These are phyloP conservation scores for Bryconaethiops microstoma DNA, from an alignment of 2,797 vertebrate species.

Conservation along the genomic window DNA sequence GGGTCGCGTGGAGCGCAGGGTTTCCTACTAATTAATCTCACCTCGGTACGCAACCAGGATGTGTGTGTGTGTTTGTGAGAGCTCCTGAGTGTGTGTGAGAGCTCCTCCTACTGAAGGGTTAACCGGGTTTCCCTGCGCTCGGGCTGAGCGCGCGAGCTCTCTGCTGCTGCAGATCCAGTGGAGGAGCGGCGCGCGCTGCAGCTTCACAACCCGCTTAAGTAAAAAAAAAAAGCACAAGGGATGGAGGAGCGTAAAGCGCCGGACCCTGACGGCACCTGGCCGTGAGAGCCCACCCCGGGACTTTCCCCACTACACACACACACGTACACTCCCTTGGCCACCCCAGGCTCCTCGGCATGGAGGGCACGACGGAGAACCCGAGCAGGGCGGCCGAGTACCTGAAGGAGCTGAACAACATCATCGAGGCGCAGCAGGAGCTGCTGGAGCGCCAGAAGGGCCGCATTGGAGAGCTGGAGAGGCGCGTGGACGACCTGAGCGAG, in stretches of 20 bases:
- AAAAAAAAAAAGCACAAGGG: conserved; percentile 16
- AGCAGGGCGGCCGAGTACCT: conserved; percentile 91
- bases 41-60: background rate
- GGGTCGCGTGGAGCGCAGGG: background rate
- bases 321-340: conserved; percentile 25
- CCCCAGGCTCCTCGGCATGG: conserved; percentile 78
- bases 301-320: background rate
- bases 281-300: conserved; percentile 13
- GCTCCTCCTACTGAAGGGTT: conserved; percentile 66
- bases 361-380: conserved; percentile 86
- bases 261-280: conserved; percentile 60
- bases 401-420: conserved; percentile 92
- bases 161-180: conserved; percentile 67
- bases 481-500: conserved; percentile 87
- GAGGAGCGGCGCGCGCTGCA: conserved; percentile 59
- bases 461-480: conserved; percentile 92
- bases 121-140: conserved; percentile 59
- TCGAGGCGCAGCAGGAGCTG: conserved; percentile 93
- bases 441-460: conserved; percentile 90
- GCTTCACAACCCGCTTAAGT: background rate
- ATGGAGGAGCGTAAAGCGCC: conserved; percentile 56
- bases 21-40: background rate
- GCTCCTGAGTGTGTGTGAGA: conserved; percentile 7
- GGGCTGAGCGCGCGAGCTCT: conserved; percentile 43
- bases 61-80: background rate